Evolutionary conservation across 1,140 invertebrate species (phyloP), one percentile per base, ranked within the genome.

Genomic region (Aphidius gifuensis): DNA sequence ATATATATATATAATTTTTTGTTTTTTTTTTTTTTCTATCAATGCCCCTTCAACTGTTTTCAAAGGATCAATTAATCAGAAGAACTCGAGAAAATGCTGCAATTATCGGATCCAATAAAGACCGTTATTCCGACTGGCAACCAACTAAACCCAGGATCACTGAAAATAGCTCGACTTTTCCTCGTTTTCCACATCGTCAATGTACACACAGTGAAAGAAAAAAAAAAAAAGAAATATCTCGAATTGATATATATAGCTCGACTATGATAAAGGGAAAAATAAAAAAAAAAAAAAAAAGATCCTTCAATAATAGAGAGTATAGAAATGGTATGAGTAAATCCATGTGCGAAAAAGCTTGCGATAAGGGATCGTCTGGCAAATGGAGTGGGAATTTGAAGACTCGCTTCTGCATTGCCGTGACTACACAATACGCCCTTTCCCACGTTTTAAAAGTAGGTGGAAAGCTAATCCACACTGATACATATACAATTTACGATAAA

Each of bases 391-490:
- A 23, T 23, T 23, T 23, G 23, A 23, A 23, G 23, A 23, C 23
- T 23, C 23, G 23, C 1, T 23, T 23, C 3, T 23, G 23, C 23
- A 23, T 23, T 23, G 23, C 3, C 23, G 23, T 23, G 23, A 23
- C 23, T 23, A 40, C 40, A 7, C 44, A 50, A 61, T 45, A 39
- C 50, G 23, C 44, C 50, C 21, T 61, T 60, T 61, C 59, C 50
- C 59, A 61, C 50, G 59, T 61, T 54, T 8, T 39, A 16, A 21
- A 46, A 61, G 50, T 46, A 48, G 59, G 43, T 61, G 50, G 49
- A 50, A 53, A 54, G 49, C 42, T 61, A 61, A 61, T 60, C 48
- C 9, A 11, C 32, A 16, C 53, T 43, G 16, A 53, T 54, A 53
- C 43, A 44, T 23, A 23, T 60, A 53, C 40, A 50, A 50, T 51